Evolutionary conservation across 2,797 vertebrate species (phyloP).

Genomic region (Eurystomus glaucurus): DNA sequence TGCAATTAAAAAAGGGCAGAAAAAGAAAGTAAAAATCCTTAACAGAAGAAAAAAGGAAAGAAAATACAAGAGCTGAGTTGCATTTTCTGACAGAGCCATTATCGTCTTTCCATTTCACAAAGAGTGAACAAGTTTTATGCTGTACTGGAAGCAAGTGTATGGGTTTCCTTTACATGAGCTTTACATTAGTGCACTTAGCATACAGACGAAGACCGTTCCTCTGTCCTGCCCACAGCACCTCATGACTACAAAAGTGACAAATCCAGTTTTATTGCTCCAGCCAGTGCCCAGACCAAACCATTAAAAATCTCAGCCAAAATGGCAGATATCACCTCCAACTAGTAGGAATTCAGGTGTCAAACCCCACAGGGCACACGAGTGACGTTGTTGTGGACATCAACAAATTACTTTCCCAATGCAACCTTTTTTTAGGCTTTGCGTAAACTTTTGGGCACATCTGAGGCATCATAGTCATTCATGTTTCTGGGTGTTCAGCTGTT

Average conservation of each 20-base stretch:
- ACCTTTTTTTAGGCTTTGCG: not conserved
- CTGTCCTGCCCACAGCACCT: not conserved
- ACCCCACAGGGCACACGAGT: fast-evolving
- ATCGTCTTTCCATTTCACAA: not conserved
- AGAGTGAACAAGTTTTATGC: not conserved
- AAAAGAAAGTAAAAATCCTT: conserved; percentile 13
- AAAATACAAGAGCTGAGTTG: not conserved
- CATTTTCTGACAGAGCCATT: not conserved
- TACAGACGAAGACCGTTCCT: not conserved
- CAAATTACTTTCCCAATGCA: not conserved
- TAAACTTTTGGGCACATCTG: not conserved
- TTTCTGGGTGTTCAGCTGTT: not conserved
- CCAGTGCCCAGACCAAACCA: not conserved
- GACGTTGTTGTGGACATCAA: not conserved
- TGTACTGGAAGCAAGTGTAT: not conserved
- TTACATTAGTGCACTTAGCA: not conserved
- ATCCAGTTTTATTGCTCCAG: not conserved
- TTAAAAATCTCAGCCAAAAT: not conserved
- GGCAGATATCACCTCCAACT: not conserved
- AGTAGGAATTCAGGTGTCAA: not conserved
- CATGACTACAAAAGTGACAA: not conserved
- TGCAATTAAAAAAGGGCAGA: not conserved
- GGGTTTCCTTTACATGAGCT: not conserved
- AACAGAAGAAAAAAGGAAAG: not conserved
- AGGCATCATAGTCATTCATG: not conserved